Base-by-base conservation (phyloP, 2,797 vertebrate genomes). In the Channallabes apus region DNA sequence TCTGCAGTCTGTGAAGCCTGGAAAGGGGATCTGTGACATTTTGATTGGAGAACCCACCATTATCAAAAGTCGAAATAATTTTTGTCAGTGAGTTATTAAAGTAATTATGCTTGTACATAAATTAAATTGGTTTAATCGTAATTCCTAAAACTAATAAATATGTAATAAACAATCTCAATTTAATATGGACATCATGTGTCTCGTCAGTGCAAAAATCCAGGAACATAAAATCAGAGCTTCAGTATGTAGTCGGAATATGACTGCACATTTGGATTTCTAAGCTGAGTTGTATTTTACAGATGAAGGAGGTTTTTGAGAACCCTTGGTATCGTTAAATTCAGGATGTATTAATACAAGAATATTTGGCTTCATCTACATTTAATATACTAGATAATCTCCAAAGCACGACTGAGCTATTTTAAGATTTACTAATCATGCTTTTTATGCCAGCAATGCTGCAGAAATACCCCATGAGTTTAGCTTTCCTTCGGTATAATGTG, bases 401-500 rank as follows among this genome's bases (percentile, higher is more conserved):
- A 14, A 14, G 18, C 8, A 4, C 6, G 24, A 76, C 41, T 38
- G n/a, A 24, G 14, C 11, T 62, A 14, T 62, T 41, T 32, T 27
- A 3, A 20, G 41, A 80, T 65, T 29, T 51, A 17, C 27, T 12
- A 22, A 67, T 54, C 17, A 20, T 67, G 59, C 17, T 64, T 86
- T 67, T 86, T 71, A 71, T 54, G 56, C 20, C 20, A 20, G 64
- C 76, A 38, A 62, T 64, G 71, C 24, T 71, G 81, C 78, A 86
- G 69, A 62, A 83, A 46, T 68, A 75, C 82, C 76, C 62, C 78
- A 67, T 62, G 64, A 82, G 8, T 58, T 27, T 29, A 76, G 59
- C 22, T 51, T 86, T n/a, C 69, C 80, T 82, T 67, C 72, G 56
- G 73, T 67, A 62, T 76, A 64, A 59, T 71, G 76, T 59, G 22